A percentile compares a stretch with the other conserved stretches of the same genome.
Conservation (phyloP, 2,797 vertebrate species). For the Acrocephalus scirpaceus region DNA sequence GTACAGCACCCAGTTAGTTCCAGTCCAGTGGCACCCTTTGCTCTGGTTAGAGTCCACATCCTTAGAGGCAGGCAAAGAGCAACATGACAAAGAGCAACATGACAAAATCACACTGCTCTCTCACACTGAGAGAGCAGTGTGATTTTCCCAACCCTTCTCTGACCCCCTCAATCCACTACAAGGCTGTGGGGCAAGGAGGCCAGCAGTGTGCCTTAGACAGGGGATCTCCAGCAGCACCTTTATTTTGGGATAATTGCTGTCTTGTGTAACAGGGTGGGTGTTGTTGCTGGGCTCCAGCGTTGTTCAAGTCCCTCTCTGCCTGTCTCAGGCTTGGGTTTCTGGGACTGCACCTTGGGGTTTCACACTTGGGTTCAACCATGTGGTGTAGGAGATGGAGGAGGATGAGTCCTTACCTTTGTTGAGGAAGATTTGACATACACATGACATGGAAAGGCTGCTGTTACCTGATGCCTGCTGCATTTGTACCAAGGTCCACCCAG, state of each 20-base stretch:
- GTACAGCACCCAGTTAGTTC: conserved; percentile 11
- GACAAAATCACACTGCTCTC: no score
- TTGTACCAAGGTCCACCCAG: background rate
- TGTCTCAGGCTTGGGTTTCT: background rate
- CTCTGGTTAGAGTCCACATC: background rate
- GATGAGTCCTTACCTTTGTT: background rate
- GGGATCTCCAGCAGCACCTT: background rate
- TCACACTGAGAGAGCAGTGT: background rate
- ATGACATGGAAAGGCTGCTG: background rate
- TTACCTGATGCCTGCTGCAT: background rate
- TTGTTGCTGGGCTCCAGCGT: background rate
- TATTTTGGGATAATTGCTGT: background rate
- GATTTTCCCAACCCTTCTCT: background rate
- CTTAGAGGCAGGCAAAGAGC: background rate
- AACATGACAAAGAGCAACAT: fast-evolving
- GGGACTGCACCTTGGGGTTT: background rate
- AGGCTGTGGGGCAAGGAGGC: background rate
- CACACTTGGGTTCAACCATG: background rate
- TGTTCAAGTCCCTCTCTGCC: background rate
- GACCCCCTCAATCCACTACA: fast-evolving
- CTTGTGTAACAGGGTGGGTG: background rate
- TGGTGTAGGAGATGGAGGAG: background rate
- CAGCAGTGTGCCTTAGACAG: background rate
- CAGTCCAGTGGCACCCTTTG: background rate
- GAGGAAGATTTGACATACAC: background rate